Percentiles rank a stretch among this genome's conserved stretches.
Conservation (phyloP, 1,140 invertebrate genomes). For the Drosophila sp. region DNA sequence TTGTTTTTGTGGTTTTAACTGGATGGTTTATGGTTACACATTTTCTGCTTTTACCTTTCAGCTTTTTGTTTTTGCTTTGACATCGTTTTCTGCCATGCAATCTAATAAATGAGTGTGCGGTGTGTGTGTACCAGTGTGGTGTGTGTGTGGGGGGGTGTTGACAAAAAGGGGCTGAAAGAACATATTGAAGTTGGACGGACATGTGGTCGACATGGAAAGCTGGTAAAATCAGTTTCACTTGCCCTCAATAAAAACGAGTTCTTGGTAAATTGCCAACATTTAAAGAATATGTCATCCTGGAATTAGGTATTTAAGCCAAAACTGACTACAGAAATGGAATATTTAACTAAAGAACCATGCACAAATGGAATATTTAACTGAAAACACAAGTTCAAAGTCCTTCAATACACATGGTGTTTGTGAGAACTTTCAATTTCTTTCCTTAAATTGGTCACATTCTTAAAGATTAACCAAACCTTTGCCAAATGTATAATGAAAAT, state of each 20-base stretch:
- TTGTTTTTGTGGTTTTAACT: constrained; percentile 73
- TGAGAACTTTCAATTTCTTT: no score
- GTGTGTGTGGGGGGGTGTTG: constrained; percentile 33
- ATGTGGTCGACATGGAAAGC: constrained; percentile 9
- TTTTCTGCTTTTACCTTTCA: constrained; percentile 42
- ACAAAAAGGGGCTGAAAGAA: constrained; percentile 8
- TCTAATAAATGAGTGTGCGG: constrained; percentile 62
- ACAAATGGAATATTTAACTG: no score
- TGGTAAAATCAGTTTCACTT: constrained; percentile 31
- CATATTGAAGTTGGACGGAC: not conserved
- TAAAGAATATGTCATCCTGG: constrained; percentile 15
- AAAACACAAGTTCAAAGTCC: no score
- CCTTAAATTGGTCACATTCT: no score
- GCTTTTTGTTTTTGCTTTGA: constrained; percentile 40
- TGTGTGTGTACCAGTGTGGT: constrained; percentile 26
- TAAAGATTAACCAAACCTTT: no score
- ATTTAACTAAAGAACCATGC: not conserved
- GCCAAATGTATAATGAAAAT: no score
- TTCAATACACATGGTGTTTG: no score
- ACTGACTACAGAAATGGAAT: not conserved
- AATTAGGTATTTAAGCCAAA: constrained; percentile 9
- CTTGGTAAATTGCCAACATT: constrained; percentile 21
- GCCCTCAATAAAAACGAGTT: constrained; percentile 22
- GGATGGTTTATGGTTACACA: constrained; percentile 70
- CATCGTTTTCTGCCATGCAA: constrained; percentile 60